Evolutionary conservation across 2,113 vertebrate genomes (phyloP), one percentile per base, ranked within the genome.

Genomic region (Acrocephalus arundinaceus): DNA sequence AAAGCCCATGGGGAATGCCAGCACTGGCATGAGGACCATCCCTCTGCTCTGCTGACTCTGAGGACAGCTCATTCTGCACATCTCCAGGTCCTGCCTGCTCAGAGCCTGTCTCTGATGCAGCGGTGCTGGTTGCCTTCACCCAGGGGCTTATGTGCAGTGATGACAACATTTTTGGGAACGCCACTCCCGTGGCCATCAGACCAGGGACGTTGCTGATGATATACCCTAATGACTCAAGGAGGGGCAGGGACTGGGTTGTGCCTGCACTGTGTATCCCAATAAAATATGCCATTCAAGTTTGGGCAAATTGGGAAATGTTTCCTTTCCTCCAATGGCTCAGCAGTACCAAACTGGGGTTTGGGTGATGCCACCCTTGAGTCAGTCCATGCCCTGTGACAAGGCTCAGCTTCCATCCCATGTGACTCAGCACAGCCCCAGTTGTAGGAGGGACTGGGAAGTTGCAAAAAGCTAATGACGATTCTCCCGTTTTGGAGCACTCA

Each of bases 361-460:
- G 45, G 51, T 95, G 88, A 85, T 88, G 77, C 82, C 72, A 91
- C 61, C 9, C 2, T 78, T 91, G 93, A 91, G 92, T 90, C 92
- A 94, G 62, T 45, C 85, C 37, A 6, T 79, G 25, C 68, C n/a
- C 74, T 84, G 70, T 2, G 5, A 82, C 2, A 7, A 59, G 51
- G 57, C 63, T 87, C 92, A 75, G n/a, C 81, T 89, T 43, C 67
- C 7, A 4, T 87, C 39, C 55, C 31, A 1, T 25, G 15, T 97
- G 95, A 96, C 80, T 96, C 95, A 97, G 90, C 67, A 75, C 67
- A 89, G 93, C 21, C 51, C 51, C 2, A 4, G 61, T 55, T 6
- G 14, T 8, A 18, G 88, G 70, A 93, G 79, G 70, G 76, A 90
- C 81, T 74, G 45, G 72, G 75, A 86, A 90, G 77, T 80, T 95